Conservation (phyloP, 2,797 vertebrate species). For the Chelonia mydas region DNA sequence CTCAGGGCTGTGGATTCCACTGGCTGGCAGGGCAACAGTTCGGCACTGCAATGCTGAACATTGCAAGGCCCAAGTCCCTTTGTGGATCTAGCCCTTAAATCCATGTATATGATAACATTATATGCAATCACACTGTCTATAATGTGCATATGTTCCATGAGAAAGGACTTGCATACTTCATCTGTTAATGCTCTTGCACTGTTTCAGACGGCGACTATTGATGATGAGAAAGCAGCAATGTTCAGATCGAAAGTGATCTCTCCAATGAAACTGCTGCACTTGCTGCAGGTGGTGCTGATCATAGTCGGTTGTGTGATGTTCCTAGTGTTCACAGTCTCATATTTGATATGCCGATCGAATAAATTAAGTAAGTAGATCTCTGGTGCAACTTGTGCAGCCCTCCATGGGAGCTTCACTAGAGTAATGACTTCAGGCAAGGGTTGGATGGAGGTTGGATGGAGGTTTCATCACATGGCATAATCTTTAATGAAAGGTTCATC, state of each 20-base stretch:
- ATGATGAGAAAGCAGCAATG: conserved; percentile 87
- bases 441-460: background rate
- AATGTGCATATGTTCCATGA: background rate
- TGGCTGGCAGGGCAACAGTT: background rate
- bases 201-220: conserved; percentile 87
- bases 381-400: fast-evolving
- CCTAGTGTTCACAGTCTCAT: conserved; percentile 79
- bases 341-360: conserved; percentile 72
- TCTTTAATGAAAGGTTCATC: background rate
- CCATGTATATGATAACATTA: background rate
- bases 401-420: background rate
- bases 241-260: conserved; percentile 85
- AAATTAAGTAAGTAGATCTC: conserved; percentile 66
- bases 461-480: background rate
- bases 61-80: background rate
- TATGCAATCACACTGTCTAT: background rate
- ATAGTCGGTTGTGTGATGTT: conserved; percentile 80
- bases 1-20: background rate
- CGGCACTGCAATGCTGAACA: background rate
- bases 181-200: background rate
- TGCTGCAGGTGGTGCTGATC: conserved; percentile 80
- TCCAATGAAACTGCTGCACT: conserved; percentile 80
- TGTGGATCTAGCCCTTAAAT: background rate
- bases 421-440: background rate
- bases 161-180: background rate